Percentiles rank a stretch among this genome's conserved stretches.
Conservation (phyloP, 1,140 invertebrate genomes). For the Bicyclus anynana region DNA sequence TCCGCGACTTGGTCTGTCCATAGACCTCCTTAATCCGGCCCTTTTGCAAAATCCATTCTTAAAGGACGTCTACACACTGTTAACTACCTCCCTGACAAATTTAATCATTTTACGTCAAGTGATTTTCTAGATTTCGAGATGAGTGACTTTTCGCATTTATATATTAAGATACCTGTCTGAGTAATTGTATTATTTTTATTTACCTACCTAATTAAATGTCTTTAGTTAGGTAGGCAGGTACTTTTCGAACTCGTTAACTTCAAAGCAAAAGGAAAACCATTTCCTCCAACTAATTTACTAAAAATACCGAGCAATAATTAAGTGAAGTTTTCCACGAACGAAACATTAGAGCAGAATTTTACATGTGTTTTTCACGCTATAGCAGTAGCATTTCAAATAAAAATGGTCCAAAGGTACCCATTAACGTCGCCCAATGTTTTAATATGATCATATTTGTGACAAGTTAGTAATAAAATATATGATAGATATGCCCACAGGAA, state of each 20-base stretch:
- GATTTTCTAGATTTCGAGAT: too few species aligned
- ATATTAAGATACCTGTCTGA: too few species aligned
- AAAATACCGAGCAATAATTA: neutral
- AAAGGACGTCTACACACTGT: too few species aligned
- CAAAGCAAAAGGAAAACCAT: neutral
- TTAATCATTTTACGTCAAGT: too few species aligned
- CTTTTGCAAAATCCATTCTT: too few species aligned
- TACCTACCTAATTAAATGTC: too few species aligned
- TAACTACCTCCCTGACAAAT: too few species aligned
- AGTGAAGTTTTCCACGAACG: neutral
- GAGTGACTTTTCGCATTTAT: too few species aligned
- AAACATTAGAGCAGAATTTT: neutral
- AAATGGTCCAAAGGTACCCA: neutral
- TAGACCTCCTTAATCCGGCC: too few species aligned
- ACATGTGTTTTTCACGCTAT: slow-evolving; percentile 12
- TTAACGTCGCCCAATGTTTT: slow-evolving; percentile 11
- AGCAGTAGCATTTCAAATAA: slow-evolving; percentile 3
- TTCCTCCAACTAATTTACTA: slow-evolving; percentile 1
- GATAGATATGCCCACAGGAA: neutral
- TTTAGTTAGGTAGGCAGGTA: too few species aligned
- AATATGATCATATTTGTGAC: slow-evolving; percentile 11
- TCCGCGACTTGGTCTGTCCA: too few species aligned
- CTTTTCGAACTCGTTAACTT: neutral
- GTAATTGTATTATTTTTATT: too few species aligned
- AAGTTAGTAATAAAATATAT: slow-evolving; percentile 1